Conservation (phyloP, 2,797 vertebrate genomes). For the Geotrypetes seraphini region DNA sequence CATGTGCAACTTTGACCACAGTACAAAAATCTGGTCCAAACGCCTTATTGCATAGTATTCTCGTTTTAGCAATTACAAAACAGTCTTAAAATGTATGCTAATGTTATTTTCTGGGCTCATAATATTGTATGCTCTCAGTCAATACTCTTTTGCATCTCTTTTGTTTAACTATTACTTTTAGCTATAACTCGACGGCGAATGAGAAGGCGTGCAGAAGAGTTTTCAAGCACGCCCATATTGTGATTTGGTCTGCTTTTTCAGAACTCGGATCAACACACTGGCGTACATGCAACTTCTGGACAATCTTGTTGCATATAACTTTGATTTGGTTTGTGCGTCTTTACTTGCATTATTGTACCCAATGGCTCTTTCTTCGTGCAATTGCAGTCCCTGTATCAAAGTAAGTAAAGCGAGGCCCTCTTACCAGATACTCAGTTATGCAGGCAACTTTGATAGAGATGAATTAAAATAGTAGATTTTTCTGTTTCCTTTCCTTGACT, state of each 20-base stretch:
- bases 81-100: no score
- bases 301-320: conserved; percentile 58
- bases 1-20: no score
- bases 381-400: conserved; percentile 80
- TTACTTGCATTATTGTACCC: conserved; percentile 87
- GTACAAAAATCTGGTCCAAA: no score
- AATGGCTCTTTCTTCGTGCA: conserved; percentile 82
- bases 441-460: no score
- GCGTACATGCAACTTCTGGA: conserved; percentile 54
- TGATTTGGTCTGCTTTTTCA: conserved; percentile 46
- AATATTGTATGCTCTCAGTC: no score
- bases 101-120: no score
- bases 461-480: no score
- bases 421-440: no score
- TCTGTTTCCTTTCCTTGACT: no score
- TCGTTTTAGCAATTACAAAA: no score
- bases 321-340: conserved; percentile 85
- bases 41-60: no score
- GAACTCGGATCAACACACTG: conserved; percentile 60
- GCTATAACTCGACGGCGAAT: conserved; percentile 12
- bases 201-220: conserved; percentile 23
- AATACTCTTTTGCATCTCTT: neutral
- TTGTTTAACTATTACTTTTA: conserved; percentile 18
- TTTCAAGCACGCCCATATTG: conserved; percentile 36
- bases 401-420: no score